Evolutionary conservation across 2,888 invertebrate species (phyloP), one percentile per base, ranked within the genome.

Genomic region (Helicoverpa assulta): DNA sequence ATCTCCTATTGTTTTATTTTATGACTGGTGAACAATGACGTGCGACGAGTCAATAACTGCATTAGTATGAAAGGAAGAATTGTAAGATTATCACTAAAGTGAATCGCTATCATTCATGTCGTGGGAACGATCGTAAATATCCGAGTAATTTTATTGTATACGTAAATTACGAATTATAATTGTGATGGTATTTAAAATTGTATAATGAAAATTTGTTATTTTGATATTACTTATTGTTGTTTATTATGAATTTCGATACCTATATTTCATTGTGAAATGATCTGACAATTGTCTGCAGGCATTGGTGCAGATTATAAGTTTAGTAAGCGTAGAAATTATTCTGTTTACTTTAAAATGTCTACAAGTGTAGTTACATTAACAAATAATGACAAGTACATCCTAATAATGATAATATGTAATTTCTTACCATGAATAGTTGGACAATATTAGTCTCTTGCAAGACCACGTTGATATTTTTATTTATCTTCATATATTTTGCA

Each of bases 101-200:
- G 4, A 43, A 16, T 18, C 19, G n/a, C 10, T 40, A 53, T 47
- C 47, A 66, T n/a, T 52, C 37, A 68, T 21, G 21, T 64, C 66
- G 60, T 75, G 75, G 54, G 74, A 74, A 74, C 57, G 68, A 62
- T 62, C 10, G 51, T 61, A 70, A 70, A 71, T 62, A 75, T 75
- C 18, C 47, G 33, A 50, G 53, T 62, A 62, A 50, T 65, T 67
- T 47, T 52, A 73, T 58, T 73, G 57, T 73, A 54, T 73, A 73
- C 73, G 53, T 73, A 61, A 18, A 62, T 52, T 57, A 57, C 43
- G 14, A 43, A 67, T 52, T 43, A 12, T 47, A 16, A 47, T 53
- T 40, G 73, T 61, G 40, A 18, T 50, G 37, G 10, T 71, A 59
- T 21, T 55, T 64, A 56, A 8, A 26, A n/a, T 21, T 61, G 51